Evolutionary conservation across 2,113 vertebrate species (phyloP).

Genomic region (Rynchops niger): DNA sequence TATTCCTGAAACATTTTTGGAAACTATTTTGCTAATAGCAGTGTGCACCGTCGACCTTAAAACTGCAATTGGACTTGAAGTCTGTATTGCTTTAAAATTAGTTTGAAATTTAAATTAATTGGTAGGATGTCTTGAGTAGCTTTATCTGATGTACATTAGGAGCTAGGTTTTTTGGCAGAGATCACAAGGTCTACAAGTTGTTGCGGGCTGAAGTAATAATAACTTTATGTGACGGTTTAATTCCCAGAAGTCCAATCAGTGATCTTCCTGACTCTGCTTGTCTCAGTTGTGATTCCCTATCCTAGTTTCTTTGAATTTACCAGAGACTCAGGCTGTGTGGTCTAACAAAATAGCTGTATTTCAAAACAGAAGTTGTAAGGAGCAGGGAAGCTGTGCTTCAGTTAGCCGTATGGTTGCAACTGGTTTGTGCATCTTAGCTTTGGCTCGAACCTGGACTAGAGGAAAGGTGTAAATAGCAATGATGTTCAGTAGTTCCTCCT

Average conservation of each 20-base stretch:
- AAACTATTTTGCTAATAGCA: background rate
- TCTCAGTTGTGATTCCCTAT: background rate
- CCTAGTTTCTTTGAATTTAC: background rate
- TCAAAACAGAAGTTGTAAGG: background rate
- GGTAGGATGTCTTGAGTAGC: background rate
- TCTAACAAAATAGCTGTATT: background rate
- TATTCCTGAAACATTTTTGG: background rate
- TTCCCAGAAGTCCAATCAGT: background rate
- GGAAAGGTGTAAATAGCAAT: background rate
- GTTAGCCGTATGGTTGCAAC: fast-evolving
- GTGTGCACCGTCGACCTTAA: background rate
- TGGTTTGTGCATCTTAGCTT: background rate
- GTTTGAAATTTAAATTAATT: background rate
- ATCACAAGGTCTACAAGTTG: background rate
- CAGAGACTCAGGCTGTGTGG: background rate
- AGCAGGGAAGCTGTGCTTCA: background rate
- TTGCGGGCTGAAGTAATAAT: background rate
- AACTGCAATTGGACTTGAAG: background rate
- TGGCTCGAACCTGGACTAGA: background rate
- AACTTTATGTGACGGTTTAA: background rate
- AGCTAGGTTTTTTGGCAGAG: background rate
- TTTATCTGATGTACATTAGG: background rate
- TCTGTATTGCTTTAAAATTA: background rate
- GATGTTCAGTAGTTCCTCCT: background rate
- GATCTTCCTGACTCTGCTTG: background rate